Percentiles rank a stretch among this genome's conserved stretches.
Conservation (phyloP, 2,888 invertebrate species). For the Drosophila phalerata region DNA sequence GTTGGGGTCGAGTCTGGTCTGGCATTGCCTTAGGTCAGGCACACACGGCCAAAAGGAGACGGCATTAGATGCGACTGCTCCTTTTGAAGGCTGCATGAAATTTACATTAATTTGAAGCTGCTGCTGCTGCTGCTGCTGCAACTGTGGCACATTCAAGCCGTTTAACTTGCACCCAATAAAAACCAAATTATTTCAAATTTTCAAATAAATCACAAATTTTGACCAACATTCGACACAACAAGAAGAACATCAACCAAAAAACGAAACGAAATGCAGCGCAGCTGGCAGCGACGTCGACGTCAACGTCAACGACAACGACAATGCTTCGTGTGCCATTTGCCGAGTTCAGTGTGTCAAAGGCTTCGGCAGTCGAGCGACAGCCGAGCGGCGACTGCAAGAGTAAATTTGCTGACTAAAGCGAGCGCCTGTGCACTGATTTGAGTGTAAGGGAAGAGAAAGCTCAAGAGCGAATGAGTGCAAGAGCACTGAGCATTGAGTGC, state of each 20-base stretch:
- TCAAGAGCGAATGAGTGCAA: constrained; percentile 37
- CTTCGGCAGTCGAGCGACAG: constrained; percentile 36
- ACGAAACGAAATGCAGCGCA: not conserved
- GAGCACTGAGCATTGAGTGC: not conserved
- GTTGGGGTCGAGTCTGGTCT: constrained; percentile 10
- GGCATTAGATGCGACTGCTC: constrained; percentile 21
- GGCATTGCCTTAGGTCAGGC: constrained; percentile 76
- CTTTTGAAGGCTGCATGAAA: constrained; percentile 61
- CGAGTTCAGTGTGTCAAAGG: constrained; percentile 78
- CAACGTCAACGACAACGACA: constrained; percentile 28
- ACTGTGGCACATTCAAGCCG: constrained; percentile 33
- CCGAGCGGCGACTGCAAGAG: constrained; percentile 48
- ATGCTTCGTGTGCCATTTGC: constrained; percentile 37
- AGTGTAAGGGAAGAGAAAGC: constrained; percentile 6
- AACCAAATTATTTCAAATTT: constrained; percentile 69
- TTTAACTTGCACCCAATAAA: constrained; percentile 58
- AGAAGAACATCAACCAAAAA: constrained; percentile 14
- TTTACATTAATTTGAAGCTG: constrained; percentile 61
- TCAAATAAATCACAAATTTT: constrained; percentile 74
- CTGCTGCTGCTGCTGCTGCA: constrained; percentile 5
- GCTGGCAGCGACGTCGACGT: constrained; percentile 30
- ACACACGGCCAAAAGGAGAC: constrained; percentile 24
- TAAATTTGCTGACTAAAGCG: constrained; percentile 66
- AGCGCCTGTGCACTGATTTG: constrained; percentile 52
- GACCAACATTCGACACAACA: constrained; percentile 53